A percentile compares a stretch with the other conserved stretches of the same genome.
phyloP scores from a whole-genome alignment of 2,113 vertebrate species.

The Ondatra zibethicus region DNA sequence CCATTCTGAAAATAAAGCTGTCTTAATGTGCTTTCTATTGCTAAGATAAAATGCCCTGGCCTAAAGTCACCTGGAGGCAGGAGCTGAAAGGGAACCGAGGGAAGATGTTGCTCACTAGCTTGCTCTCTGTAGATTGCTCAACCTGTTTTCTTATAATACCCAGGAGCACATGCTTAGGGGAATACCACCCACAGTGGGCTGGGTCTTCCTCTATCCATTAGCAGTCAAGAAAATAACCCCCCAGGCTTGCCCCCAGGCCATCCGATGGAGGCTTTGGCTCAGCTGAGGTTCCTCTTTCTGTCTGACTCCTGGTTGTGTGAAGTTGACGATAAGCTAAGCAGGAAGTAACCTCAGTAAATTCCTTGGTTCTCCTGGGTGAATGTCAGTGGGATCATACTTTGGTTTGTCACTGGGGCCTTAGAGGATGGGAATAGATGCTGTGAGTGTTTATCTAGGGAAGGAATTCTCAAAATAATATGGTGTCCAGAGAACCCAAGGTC shows the following conservation, averaged over 20 bases:
- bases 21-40: background rate
- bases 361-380: background rate
- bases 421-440: background rate
- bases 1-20: background rate
- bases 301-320: background rate
- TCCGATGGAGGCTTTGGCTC: background rate
- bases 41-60: background rate
- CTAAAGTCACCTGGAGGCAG: background rate
- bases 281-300: background rate
- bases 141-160: background rate
- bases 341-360: background rate
- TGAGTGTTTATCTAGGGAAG: background rate
- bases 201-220: background rate
- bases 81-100: background rate
- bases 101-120: background rate
- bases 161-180: background rate
- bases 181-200: background rate
- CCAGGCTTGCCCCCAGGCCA: background rate
- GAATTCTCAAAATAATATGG: background rate
- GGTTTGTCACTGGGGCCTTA: background rate
- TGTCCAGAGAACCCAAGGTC: background rate
- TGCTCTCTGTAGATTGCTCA: background rate
- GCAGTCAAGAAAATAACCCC: too few relatives aligned
- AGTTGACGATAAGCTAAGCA: background rate
- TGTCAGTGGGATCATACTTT: background rate